Evolutionary conservation across 1,140 invertebrate species (phyloP).

Genomic region (Drosophila pandora): DNA sequence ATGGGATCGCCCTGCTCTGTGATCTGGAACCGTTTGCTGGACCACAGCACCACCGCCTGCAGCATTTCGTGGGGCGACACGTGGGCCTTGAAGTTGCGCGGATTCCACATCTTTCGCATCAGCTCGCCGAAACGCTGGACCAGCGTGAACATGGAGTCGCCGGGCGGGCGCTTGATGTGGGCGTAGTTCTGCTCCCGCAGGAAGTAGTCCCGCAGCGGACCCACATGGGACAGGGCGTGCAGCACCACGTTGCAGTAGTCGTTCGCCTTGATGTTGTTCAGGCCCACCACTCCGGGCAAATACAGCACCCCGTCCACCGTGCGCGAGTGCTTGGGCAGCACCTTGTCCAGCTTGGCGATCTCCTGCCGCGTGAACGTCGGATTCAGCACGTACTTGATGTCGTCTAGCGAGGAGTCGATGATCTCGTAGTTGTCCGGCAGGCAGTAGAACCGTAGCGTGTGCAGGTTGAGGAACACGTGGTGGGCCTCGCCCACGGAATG

Average conservation of each 20-base stretch:
- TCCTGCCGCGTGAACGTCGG: slow-evolving; percentile 94
- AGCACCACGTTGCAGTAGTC: slow-evolving; percentile 99
- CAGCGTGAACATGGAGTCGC: slow-evolving; percentile 95
- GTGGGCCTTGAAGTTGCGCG: slow-evolving; percentile 99
- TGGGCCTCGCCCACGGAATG: slow-evolving; percentile 98
- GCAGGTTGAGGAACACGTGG: slow-evolving; percentile 99
- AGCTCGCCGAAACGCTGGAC: slow-evolving; percentile 99
- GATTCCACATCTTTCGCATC: slow-evolving; percentile 99
- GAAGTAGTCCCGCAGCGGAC: slow-evolving; percentile 97
- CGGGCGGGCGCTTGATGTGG: slow-evolving; percentile 94
- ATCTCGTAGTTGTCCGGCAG: slow-evolving; percentile 99
- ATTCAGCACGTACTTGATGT: slow-evolving; percentile 99
- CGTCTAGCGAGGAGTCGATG: slow-evolving; percentile 99
- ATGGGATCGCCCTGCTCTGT: slow-evolving; percentile 99
- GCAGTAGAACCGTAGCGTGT: slow-evolving; percentile 99
- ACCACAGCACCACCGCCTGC: slow-evolving; percentile 99
- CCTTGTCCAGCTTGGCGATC: slow-evolving; percentile 91
- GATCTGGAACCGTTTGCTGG: slow-evolving; percentile 99
- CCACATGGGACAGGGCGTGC: slow-evolving; percentile 97
- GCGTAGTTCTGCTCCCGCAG: slow-evolving; percentile 96
- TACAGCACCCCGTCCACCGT: slow-evolving; percentile 98
- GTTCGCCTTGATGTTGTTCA: slow-evolving; percentile 99
- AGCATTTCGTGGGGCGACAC: slow-evolving; percentile 99
- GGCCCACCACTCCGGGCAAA: slow-evolving; percentile 97
- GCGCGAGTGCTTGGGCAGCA: slow-evolving; percentile 93